phyloP scores from a whole-genome alignment of 2,888 invertebrate species.

The Diplazon laetatorius region DNA sequence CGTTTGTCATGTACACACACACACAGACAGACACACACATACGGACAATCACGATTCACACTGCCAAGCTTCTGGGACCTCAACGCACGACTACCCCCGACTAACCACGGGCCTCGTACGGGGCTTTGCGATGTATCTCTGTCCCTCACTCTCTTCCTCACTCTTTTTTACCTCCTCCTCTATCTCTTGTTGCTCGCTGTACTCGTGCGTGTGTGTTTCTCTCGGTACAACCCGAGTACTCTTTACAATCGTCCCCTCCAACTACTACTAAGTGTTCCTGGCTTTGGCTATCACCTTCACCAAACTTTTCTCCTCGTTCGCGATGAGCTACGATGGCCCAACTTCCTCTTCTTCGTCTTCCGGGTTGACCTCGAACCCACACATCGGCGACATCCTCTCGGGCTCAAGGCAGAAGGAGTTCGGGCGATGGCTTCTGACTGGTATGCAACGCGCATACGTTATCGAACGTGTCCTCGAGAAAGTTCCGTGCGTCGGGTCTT shows the following conservation, averaged over 20 bases:
- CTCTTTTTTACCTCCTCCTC: background rate
- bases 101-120: slow-evolving; percentile 13
- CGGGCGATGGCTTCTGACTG: no score
- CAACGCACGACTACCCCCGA: background rate
- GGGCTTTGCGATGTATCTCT: slow-evolving; percentile 1
- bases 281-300: background rate
- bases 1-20: slow-evolving; percentile 42
- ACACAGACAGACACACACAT: no score
- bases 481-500: no score
- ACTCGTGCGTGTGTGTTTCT: no score
- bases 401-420: background rate
- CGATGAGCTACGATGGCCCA: background rate
- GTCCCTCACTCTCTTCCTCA: background rate
- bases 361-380: slow-evolving; percentile 34
- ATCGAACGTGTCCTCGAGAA: no score
- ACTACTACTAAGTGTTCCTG: slow-evolving; percentile 21
- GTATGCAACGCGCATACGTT: background rate
- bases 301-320: background rate
- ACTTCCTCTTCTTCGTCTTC: background rate
- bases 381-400: slow-evolving; percentile 5
- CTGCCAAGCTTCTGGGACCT: slow-evolving; percentile 15
- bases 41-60: no score
- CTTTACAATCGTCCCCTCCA: slow-evolving; percentile 10
- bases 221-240: background rate
- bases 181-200: no score